phyloP scores from a whole-genome alignment of 53 echinoderm and acorn worm genomes.

The Patiria pectinifera region DNA sequence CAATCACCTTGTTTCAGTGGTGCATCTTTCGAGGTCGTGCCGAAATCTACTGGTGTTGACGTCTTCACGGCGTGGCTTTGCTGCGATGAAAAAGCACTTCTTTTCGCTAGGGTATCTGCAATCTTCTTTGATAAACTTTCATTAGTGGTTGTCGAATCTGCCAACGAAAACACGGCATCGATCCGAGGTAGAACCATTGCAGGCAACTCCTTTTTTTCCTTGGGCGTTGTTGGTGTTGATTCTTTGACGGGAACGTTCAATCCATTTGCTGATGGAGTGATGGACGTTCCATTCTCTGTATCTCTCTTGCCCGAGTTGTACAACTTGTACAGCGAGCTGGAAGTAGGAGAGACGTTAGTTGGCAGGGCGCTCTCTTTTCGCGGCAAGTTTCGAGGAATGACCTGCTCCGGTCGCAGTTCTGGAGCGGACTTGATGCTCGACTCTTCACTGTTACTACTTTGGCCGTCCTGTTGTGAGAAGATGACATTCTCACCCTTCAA shows the following conservation, averaged over 20 bases:
- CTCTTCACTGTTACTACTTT: background rate
- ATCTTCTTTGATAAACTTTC: conserved; percentile 35
- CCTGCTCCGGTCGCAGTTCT: no score
- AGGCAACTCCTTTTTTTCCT: background rate
- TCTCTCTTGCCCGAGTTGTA: conserved; percentile 22
- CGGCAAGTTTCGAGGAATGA: background rate
- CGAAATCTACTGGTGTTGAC: background rate
- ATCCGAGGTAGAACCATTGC: conserved; percentile 41
- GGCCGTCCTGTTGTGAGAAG: background rate
- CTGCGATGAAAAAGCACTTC: background rate
- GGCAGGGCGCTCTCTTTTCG: background rate
- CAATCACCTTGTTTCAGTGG: background rate
- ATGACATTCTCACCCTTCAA: conserved; percentile 21
- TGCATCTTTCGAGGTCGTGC: background rate
- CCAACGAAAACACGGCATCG: conserved; percentile 47
- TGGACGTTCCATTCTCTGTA: background rate
- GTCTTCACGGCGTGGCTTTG: background rate
- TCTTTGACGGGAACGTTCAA: background rate
- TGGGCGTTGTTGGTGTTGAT: background rate
- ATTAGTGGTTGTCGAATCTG: background rate
- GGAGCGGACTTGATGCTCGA: background rate
- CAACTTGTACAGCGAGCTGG: conserved; percentile 34
- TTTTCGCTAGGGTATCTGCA: conserved; percentile 22
- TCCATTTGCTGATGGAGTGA: background rate
- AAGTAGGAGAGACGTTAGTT: conserved; percentile 3